Evolutionary conservation across 2,113 vertebrate genomes (phyloP), one percentile per base, ranked within the genome.

Genomic region (Labeo rohita): DNA sequence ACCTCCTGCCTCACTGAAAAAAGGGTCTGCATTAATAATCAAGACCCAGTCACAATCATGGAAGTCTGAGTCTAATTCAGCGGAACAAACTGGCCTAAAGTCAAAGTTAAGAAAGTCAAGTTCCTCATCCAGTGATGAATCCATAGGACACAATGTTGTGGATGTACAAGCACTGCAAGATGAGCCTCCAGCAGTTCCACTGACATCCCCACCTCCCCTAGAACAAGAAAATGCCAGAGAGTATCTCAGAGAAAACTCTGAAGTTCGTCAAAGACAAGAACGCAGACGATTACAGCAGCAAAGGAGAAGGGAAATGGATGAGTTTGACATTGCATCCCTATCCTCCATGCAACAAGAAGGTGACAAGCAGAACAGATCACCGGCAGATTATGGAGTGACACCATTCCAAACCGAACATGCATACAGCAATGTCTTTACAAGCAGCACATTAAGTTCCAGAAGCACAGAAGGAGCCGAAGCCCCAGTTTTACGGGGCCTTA

Each of bases 251-350:
- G 36, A 91, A 85, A 79, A 78, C 84, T 87, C 84, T 80, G 28
- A 90, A 74, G 68, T 90, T 4, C 70, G 83, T 75, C 86, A 84
- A 81, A 90, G 65, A 84, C 84, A 80, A 75, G 81, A 83, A 23
- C 28, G 81, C 36, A 86, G 76, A 82, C 73, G 88, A 16, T 83
- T 72, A 1, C 56, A 93, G 84, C 79, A 92, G 65, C 92, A 90
- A 77, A 91, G 91, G 81, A 92, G 78, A 85, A 92, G 80, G 88
- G 91, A 88, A 3, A 93, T 93, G 85, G 90, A 93, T 63, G 87
- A 88, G 80, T 93, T 90, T 77, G 76, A 70, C 63, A 49, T 76
- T 4, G 1, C 88, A 68, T 86, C 91, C n/a, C 80, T 90, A 21
- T 82, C 83, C 21, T 11, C 43, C 23, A 8, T 39, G 4, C 82